Evolutionary conservation across 2,797 vertebrate species (phyloP), one percentile per base, ranked within the genome.

Genomic region (Molothrus ater): DNA sequence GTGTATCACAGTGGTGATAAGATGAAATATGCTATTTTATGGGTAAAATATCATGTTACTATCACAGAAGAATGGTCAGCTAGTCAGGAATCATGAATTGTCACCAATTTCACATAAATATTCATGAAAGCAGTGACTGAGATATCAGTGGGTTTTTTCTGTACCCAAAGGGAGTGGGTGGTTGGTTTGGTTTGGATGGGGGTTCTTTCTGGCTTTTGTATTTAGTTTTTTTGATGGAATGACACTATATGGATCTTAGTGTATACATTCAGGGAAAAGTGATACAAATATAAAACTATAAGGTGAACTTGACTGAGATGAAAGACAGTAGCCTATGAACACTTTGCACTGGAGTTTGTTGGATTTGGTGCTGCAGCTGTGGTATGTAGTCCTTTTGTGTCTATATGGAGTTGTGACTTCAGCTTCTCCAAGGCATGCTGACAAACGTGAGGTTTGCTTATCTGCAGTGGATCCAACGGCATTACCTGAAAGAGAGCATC

Each of bases 101-200:
- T 68, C 71, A 61, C 51, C 32, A 34, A 0, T 89, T 96, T 82
- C 43, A 57, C 34, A 50, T 74, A 78, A 74, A 51, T 72, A 82
- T 45, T 84, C 16, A 57, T 73, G 32, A 73, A 63, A 86, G 19
- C 57, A 53, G 42, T 57, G 54, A 20, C 18, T 79, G 45, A 48
- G 50, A 36, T 38, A 92, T 48, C 12, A 32, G 18, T 40, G 12
- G 0, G 6, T 18, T 65, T 80, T 45, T 79, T 47, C 60, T 91
- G 32, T 54, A 28, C 6, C 25, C 3, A 1, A 11, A 24, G 3
- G 10, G 1, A 1, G 11, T 22, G 9, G 5, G 13, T 31, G 21
- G 7, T 11, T 70, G n/a, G 4, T 42, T 86, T 60, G 4, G 6
- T 57, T 92, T 63, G 22, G 20, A 32, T 70, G 7, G 4, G 47